Conservation (phyloP, 1,140 invertebrate species). For the Listronotus bonariensis region DNA sequence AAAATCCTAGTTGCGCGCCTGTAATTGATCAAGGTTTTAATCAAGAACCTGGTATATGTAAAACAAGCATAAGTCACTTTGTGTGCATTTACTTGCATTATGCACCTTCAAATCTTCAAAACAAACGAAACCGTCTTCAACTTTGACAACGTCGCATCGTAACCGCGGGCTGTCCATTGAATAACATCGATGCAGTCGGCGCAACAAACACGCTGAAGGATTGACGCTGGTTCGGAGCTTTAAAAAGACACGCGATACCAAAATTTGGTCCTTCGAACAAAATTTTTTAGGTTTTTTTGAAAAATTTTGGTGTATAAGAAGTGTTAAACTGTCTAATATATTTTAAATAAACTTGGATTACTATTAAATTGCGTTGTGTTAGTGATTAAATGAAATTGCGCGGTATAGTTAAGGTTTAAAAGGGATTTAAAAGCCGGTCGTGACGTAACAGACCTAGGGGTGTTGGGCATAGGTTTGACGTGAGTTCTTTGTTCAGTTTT, state of each 20-base stretch:
- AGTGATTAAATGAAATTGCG: not conserved
- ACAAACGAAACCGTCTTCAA: slow-evolving; percentile 1
- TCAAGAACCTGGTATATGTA: no score
- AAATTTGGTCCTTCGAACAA: slow-evolving; percentile 3
- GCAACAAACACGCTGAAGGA: slow-evolving; percentile 19
- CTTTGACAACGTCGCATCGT: slow-evolving; percentile 16
- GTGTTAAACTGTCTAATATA: not conserved
- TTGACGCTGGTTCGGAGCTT: slow-evolving; percentile 8
- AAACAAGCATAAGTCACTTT: no score
- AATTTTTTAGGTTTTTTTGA: not conserved
- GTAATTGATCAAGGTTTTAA: no score
- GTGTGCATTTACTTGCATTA: no score
- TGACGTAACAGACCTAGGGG: no score
- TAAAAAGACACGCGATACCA: slow-evolving; percentile 11
- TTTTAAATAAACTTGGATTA: not conserved
- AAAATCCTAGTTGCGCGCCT: no score
- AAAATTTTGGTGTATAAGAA: not conserved
- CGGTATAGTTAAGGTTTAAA: not conserved
- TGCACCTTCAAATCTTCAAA: not conserved
- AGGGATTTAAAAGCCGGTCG: not conserved
- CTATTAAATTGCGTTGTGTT: not conserved
- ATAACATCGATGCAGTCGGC: slow-evolving; percentile 29
- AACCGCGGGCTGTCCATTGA: slow-evolving; percentile 25
- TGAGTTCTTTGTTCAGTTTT: no score
- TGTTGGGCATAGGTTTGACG: no score